Evolutionary conservation across 2,113 vertebrate genomes (phyloP).

Genomic region (Mus musculus): DNA sequence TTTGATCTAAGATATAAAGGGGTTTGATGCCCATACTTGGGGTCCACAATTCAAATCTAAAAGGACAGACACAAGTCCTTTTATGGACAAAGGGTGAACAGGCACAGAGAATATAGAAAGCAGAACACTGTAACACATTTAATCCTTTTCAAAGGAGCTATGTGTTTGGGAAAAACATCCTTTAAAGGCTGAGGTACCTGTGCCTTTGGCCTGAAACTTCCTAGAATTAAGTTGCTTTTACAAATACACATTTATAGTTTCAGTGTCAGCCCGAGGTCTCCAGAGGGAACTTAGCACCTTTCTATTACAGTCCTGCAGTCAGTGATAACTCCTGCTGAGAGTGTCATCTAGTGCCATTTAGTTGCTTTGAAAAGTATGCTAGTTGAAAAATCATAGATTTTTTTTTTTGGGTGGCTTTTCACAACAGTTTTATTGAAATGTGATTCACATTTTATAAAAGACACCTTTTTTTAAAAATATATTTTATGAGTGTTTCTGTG

Average conservation of each 20-base stretch:
- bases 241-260: neutral
- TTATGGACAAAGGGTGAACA: neutral
- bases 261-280: neutral
- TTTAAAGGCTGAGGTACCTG: too few species aligned
- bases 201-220: neutral
- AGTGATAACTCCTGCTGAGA: constrained; percentile 36
- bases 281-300: constrained; percentile 29
- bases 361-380: neutral
- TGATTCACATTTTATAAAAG: constrained; percentile 20
- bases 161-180: constrained; percentile 23
- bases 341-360: neutral
- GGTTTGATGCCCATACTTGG: neutral
- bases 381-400: constrained; percentile 23
- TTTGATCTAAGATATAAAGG: constrained; percentile 9
- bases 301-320: neutral
- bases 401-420: neutral
- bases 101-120: neutral
- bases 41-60: constrained; percentile 18
- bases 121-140: neutral
- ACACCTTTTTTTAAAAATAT: neutral
- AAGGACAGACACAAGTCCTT: neutral
- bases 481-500: neutral
- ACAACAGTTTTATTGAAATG: constrained; percentile 24
- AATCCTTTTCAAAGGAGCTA: neutral
- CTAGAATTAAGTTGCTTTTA: constrained; percentile 30